Percentiles rank a stretch among this genome's conserved stretches.
These are phyloP conservation scores for Porites evermanni DNA, from an alignment of 92 coral and sea anemone species.

Conservation along the genomic window DNA sequence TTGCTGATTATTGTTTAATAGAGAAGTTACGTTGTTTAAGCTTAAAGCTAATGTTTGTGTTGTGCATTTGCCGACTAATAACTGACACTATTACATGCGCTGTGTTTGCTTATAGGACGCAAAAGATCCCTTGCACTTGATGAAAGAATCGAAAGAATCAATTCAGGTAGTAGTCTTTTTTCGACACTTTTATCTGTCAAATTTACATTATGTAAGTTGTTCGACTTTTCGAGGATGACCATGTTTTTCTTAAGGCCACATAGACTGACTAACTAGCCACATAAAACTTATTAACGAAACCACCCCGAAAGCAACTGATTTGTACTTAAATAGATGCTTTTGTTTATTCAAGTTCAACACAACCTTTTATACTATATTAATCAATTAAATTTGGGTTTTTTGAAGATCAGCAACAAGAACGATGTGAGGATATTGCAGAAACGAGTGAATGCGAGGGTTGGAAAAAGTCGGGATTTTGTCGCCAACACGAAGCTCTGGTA, in stretches of 20 bases:
- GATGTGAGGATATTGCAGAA: conserved; percentile 38
- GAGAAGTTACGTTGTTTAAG: too few relatives aligned
- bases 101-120: neutral
- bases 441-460: conserved; percentile 46
- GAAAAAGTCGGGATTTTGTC: conserved; percentile 70
- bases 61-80: too few relatives aligned
- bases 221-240: too few relatives aligned
- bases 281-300: too few relatives aligned
- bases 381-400: neutral
- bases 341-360: neutral
- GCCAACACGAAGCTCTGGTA: conserved; percentile 57
- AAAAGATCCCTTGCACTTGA: neutral
- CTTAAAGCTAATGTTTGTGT: too few relatives aligned
- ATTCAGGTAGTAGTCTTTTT: neutral
- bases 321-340: too few relatives aligned
- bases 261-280: too few relatives aligned
- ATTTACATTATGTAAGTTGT: neutral
- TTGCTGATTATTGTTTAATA: too few relatives aligned
- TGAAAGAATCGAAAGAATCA: neutral
- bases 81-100: too few relatives aligned
- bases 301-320: too few relatives aligned
- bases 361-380: neutral
- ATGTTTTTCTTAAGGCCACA: too few relatives aligned
- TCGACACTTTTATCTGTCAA: neutral
- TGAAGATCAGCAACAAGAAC: conserved; percentile 12